A percentile compares a stretch with the other conserved stretches of the same genome.
phyloP scores from a whole-genome alignment of 2,113 vertebrate genomes.

The Tetrax tetrax region DNA sequence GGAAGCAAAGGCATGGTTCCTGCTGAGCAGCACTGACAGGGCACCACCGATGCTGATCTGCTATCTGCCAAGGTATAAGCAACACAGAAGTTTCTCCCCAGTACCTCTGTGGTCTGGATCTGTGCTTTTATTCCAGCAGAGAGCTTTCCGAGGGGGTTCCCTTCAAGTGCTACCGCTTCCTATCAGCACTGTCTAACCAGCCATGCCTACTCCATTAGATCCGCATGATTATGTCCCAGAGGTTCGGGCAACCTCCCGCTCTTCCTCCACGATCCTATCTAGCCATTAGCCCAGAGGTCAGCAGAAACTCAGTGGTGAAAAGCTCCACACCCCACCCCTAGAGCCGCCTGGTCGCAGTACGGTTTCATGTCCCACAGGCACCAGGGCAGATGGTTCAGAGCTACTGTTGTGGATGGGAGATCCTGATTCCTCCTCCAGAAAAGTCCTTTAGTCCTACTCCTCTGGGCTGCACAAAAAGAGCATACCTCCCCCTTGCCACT shows the following conservation, averaged over 20 bases:
- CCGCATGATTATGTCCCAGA: background rate
- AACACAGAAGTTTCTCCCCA: background rate
- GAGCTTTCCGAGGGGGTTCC: background rate
- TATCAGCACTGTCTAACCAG: background rate
- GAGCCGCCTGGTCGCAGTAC: background rate
- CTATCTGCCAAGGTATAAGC: background rate
- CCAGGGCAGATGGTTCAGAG: background rate
- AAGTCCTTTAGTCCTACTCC: background rate
- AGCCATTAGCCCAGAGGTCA: background rate
- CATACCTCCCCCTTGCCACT: background rate
- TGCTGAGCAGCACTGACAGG: background rate
- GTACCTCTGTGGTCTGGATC: background rate
- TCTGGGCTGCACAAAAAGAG: background rate
- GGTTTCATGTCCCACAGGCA: background rate
- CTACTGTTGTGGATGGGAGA: background rate
- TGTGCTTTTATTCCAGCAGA: background rate
- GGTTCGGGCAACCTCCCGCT: background rate
- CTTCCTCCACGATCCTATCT: background rate
- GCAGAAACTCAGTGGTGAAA: background rate
- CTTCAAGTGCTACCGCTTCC: background rate
- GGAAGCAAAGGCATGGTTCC: background rate
- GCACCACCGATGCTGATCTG: background rate
- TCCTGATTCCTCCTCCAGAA: background rate
- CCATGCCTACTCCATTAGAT: background rate
- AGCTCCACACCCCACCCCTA: background rate